A percentile compares a stretch with the other conserved stretches of the same genome.
Evolutionary conservation across 2,797 vertebrate species (phyloP).

Genomic region (Allobates femoralis): DNA sequence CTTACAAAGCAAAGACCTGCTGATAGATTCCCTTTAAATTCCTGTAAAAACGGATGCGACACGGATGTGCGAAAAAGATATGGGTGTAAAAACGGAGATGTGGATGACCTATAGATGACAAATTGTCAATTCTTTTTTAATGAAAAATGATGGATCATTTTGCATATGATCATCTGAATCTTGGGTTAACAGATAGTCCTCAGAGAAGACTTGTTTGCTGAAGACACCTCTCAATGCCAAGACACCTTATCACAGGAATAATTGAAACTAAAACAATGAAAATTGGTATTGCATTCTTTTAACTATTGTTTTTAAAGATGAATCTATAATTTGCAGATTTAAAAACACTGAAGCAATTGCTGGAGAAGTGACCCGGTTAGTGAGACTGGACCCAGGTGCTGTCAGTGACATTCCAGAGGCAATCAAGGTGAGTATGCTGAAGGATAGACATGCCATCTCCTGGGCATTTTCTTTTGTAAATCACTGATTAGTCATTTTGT

Average conservation of each 20-base stretch:
- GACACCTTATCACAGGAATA: not conserved
- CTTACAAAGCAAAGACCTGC: too few relatives aligned
- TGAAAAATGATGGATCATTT: too few relatives aligned
- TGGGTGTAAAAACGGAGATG: too few relatives aligned
- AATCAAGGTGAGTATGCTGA: constrained; percentile 84
- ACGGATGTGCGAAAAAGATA: too few relatives aligned
- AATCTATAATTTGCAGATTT: constrained; percentile 78
- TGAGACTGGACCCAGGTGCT: constrained; percentile 92
- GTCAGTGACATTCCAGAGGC: constrained; percentile 94
- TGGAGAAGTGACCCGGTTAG: constrained; percentile 92
- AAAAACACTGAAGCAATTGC: constrained; percentile 96
- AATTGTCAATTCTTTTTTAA: too few relatives aligned
- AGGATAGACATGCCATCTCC: not conserved
- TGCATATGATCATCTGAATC: too few relatives aligned
- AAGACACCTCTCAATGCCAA: too few relatives aligned
- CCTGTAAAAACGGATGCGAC: too few relatives aligned
- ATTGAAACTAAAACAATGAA: not conserved
- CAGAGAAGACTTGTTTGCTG: too few relatives aligned
- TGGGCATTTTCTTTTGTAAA: not conserved
- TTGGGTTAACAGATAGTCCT: too few relatives aligned
- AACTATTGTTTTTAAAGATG: not conserved
- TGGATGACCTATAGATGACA: too few relatives aligned
- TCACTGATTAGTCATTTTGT: constrained; percentile 4
- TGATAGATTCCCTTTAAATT: too few relatives aligned
- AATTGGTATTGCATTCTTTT: not conserved